phyloP scores from a whole-genome alignment of 2,888 invertebrate genomes.

The Lasioglossum morio region DNA sequence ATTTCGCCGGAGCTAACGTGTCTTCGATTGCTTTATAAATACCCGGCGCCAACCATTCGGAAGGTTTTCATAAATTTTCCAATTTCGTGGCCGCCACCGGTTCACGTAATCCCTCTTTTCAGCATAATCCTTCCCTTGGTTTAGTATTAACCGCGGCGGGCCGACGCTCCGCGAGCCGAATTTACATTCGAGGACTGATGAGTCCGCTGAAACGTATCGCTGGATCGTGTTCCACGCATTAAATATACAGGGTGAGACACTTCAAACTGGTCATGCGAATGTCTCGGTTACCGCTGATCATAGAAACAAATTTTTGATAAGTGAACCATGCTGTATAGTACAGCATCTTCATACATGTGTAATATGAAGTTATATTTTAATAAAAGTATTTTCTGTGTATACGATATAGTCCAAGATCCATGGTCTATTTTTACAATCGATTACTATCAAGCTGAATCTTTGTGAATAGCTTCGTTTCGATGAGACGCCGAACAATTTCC shows the following conservation, averaged over 20 bases:
- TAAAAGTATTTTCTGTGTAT: too few species aligned
- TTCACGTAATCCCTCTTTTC: conserved; percentile 55
- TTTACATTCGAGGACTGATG: conserved; percentile 55
- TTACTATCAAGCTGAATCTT: too few species aligned
- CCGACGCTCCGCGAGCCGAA: conserved; percentile 38
- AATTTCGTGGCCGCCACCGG: conserved; percentile 48
- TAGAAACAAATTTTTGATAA: background rate
- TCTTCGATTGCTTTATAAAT: conserved; percentile 66
- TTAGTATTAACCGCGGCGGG: conserved; percentile 52
- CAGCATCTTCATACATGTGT: too few species aligned
- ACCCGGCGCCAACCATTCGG: conserved; percentile 39
- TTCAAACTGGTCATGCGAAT: background rate
- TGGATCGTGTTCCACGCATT: conserved; percentile 17
- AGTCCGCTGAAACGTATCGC: conserved; percentile 46
- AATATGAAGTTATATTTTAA: too few species aligned
- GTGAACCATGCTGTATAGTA: too few species aligned
- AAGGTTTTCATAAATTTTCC: conserved; percentile 59
- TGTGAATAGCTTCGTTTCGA: too few species aligned
- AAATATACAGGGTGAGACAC: conserved; percentile 3
- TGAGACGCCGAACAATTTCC: too few species aligned
- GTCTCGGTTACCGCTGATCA: background rate
- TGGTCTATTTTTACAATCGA: too few species aligned
- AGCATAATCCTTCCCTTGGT: conserved; percentile 51
- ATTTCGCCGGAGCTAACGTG: conserved; percentile 61
- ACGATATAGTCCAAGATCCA: too few species aligned